phyloP scores from a whole-genome alignment of 2,888 invertebrate species.

The Rambutsinella grinnellia region DNA sequence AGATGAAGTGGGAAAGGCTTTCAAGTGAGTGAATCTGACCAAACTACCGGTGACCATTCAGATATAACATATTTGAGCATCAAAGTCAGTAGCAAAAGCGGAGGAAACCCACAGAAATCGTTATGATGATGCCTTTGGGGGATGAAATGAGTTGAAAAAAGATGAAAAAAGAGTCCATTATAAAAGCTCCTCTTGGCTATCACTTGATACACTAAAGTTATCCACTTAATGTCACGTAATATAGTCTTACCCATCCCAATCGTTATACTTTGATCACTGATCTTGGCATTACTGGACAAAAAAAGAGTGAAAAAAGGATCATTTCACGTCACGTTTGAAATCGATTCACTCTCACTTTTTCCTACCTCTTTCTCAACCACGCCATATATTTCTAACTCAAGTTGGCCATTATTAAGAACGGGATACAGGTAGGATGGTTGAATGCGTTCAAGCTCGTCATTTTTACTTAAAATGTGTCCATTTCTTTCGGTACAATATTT shows the following conservation, averaged over 20 bases:
- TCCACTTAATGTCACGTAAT: background rate
- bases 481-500: background rate
- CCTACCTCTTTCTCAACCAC: too few relatives aligned
- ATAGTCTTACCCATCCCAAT: background rate
- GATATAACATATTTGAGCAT: too few relatives aligned
- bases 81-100: too few relatives aligned
- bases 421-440: slow-evolving; percentile 29
- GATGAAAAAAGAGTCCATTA: background rate
- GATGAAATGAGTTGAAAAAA: slow-evolving; percentile 24
- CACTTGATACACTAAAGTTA: background rate
- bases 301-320: too few relatives aligned
- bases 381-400: too few relatives aligned
- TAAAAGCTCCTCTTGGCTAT: background rate
- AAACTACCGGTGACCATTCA: too few relatives aligned
- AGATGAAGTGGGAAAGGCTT: too few relatives aligned
- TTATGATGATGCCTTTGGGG: slow-evolving; percentile 39
- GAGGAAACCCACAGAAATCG: slow-evolving; percentile 33
- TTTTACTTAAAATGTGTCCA: background rate
- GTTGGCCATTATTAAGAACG: too few relatives aligned
- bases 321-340: slow-evolving; percentile 1
- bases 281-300: background rate
- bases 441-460: slow-evolving; percentile 9
- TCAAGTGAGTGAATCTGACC: too few relatives aligned
- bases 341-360: slow-evolving; percentile 13
- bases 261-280: background rate